Base-by-base conservation (phyloP, 2,113 vertebrate genomes). In the Mesembrinibis cayennensis region DNA sequence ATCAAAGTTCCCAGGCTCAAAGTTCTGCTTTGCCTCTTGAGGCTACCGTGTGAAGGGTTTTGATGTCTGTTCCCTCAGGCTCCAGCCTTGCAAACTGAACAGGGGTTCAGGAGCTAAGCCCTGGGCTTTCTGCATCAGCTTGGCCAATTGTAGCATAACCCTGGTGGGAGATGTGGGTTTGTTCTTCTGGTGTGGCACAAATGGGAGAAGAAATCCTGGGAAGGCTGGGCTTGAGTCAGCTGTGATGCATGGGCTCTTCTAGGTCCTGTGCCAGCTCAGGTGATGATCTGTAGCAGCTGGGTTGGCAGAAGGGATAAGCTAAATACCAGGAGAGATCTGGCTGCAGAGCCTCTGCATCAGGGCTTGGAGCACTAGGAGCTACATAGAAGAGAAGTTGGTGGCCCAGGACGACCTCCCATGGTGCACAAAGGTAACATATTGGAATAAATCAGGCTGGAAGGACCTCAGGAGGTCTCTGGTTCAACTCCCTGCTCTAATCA, bases 1-100 rank as follows among this genome's bases (percentile, higher is more conserved):
- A 85, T 71, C 89, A 73, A 95, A 91, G 85, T 94, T 89, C 87
- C 42, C 45, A 77, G 50, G 88, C 85, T 86, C 72, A 88, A 83
- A 92, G 78, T 91, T 91, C 58, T 88, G 66, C 53, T 90, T 80
- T 91, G 63, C 42, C 30, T 73, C 50, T 80, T 4, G 29, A 73
- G 58, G 47, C 58, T 93, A 50, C 26, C 3, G 0, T 50, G 56
- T 53, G 36, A 71, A 87, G 19, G 29, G 18, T 53, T 91, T 92
- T 7, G 1, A 45, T 36, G 22, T 36, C 49, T 89, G 11, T 30
- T 87, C 16, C 38, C 55, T 87, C 30, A 32, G n/a, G 23, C 36
- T 95, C 38, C 36, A 70, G 26, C 50, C 32, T 61, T 85, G 40
- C 29, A 65, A 88, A 63, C 5, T 77, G 80, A 70, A 44, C 13